Base-by-base conservation (phyloP, 2,888 invertebrate genomes). In the Hypselothyrea guttata region DNA sequence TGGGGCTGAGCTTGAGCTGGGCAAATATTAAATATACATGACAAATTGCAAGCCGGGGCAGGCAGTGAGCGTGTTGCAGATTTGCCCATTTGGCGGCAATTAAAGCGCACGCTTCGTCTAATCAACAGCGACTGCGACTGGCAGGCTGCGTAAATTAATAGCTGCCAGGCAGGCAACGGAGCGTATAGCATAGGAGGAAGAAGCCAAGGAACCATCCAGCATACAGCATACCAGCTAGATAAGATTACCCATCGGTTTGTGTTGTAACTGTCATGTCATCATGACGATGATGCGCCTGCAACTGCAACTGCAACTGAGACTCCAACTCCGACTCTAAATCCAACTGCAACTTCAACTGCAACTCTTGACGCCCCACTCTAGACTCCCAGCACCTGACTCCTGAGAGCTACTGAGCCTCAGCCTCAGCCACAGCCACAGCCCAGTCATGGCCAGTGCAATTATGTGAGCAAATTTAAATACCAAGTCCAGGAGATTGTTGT, bases 401-500 rank as follows among this genome's bases (percentile, higher is more conserved):
- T n/a, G n/a, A n/a, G n/a, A n/a, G n/a, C n/a, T n/a, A n/a, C n/a
- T n/a, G n/a, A n/a, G n/a, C n/a, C n/a, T n/a, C 45, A 31, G 38
- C 57, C 15, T 42, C 65, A 47, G 18, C 54, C 34, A 28, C 18
- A 12, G 38, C 57, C 41, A 12, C 52, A 55, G 63, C 61, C 35
- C 54, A 75, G 81, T 67, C 73, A 69, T 77, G 68, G 71, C 64
- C 69, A 64, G 53, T 58, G 74, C 71, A 86, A 84, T 84, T 86
- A 87, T 77, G 70, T 81, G 84, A 70, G 71, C 86, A 85, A 87
- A 84, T 84, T 84, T 87, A 84, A 87, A 84, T 87, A 76, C 85
- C 87, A 62, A 63, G 59, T 15, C 54, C 70, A 52, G 37, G 47
- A 42, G 35, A 49, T 31, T 44, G 45, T 12, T 54, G 63, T 2